These are phyloP conservation scores for Lethenteron camtschaticum DNA, from an alignment of 2,113 vertebrate genomes.

Conservation along the genomic window DNA sequence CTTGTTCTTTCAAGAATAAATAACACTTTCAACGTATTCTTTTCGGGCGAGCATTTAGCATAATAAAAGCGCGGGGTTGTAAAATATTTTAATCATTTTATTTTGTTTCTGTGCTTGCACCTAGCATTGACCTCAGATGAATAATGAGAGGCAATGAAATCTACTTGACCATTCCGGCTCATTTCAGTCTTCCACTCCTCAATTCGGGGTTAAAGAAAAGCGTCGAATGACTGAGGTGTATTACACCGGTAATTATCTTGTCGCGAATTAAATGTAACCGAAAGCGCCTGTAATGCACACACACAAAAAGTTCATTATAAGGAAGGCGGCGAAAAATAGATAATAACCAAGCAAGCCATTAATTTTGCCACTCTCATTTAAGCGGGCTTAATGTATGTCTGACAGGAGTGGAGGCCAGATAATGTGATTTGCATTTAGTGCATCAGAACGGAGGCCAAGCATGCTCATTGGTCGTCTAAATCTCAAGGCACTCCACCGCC, in stretches of 20 bases:
- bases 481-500: background rate
- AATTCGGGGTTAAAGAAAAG: too few relatives aligned
- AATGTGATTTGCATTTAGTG: constrained; percentile 1
- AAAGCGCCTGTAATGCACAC: background rate
- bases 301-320: background rate
- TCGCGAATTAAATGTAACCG: background rate
- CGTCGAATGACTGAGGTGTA: background rate
- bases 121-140: too few relatives aligned
- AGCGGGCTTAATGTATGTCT: background rate
- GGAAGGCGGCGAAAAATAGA: background rate
- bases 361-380: constrained; percentile 1
- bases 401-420: background rate
- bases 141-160: too few relatives aligned
- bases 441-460: background rate
- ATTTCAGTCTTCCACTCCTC: too few relatives aligned
- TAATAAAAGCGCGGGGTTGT: too few relatives aligned
- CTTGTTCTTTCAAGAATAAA: too few relatives aligned
- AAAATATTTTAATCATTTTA: too few relatives aligned
- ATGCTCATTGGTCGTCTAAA: background rate
- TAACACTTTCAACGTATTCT: too few relatives aligned
- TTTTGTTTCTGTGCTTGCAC: too few relatives aligned
- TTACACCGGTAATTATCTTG: constrained; percentile 2
- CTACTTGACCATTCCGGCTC: too few relatives aligned
- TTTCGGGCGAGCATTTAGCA: too few relatives aligned
- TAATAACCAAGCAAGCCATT: background rate